Conservation (phyloP, 2,113 vertebrate species). For the Leptodactylus fuscus region DNA sequence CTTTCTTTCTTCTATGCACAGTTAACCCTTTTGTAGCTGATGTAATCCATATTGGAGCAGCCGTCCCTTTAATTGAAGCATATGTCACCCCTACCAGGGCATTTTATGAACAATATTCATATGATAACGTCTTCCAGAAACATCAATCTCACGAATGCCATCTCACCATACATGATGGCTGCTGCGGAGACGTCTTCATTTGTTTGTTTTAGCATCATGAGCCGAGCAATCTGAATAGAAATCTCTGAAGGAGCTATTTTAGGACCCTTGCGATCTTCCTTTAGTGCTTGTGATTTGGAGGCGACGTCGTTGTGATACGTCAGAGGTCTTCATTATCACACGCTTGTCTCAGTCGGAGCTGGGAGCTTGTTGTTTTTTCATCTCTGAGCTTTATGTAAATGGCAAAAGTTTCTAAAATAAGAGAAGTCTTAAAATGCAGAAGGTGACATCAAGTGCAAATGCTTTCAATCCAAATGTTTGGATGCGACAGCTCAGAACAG, state of each 20-base stretch:
- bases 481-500: conserved; percentile 40
- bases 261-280: neutral
- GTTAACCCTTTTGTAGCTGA: neutral
- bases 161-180: neutral
- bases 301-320: neutral
- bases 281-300: neutral
- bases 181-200: neutral
- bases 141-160: neutral
- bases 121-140: neutral
- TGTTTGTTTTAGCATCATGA: neutral
- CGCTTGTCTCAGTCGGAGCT: neutral
- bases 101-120: neutral
- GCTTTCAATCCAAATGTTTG: conserved; percentile 44
- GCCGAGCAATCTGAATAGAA: neutral
- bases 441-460: conserved; percentile 50
- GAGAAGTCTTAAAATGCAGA: conserved; percentile 34
- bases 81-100: neutral
- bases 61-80: neutral
- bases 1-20: neutral
- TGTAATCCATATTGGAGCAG: neutral
- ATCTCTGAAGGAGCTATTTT: neutral
- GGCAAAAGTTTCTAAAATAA: conserved; percentile 26
- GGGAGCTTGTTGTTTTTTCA: neutral
- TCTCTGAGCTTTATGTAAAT: conserved; percentile 15
- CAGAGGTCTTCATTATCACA: neutral